Percentiles rank a stretch among this genome's conserved stretches.
phyloP scores from a whole-genome alignment of 2,888 invertebrate species.

The Odontocolon sp. region DNA sequence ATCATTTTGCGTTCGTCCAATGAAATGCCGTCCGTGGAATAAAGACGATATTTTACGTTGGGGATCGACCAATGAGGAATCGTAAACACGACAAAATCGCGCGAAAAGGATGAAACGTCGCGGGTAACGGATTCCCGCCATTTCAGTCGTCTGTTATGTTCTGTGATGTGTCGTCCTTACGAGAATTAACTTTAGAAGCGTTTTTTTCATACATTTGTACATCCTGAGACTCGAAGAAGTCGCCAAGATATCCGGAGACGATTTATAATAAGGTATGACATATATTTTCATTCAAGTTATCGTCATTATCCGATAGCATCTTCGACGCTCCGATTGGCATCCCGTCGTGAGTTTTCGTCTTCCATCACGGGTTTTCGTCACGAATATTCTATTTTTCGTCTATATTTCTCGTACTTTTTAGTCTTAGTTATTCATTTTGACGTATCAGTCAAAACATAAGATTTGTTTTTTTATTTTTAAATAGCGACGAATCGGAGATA shows the following conservation, averaged over 20 bases:
- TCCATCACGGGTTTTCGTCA: no score
- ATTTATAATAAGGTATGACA: neutral
- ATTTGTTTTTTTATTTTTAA: no score
- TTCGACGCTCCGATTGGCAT: neutral
- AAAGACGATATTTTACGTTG: neutral
- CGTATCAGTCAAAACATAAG: no score
- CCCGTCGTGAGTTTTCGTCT: no score
- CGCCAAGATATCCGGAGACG: neutral
- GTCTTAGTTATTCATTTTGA: no score
- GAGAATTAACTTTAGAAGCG: constrained; percentile 7
- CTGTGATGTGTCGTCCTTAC: constrained; percentile 23
- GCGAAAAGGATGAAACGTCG: constrained; percentile 50
- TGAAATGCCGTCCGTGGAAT: neutral
- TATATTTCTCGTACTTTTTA: no score
- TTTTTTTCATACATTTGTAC: constrained; percentile 9
- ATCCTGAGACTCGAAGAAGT: neutral
- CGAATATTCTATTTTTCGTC: no score
- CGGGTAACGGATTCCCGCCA: constrained; percentile 59
- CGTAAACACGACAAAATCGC: constrained; percentile 49
- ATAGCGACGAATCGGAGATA: no score
- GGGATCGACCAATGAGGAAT: constrained; percentile 18
- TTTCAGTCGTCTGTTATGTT: constrained; percentile 19
- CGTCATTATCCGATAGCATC: neutral
- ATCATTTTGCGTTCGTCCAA: constrained; percentile 14
- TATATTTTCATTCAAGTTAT: constrained; percentile 20